Evolutionary conservation across 2,113 vertebrate genomes (phyloP).

Genomic region (Aspiorhynchus laticeps): DNA sequence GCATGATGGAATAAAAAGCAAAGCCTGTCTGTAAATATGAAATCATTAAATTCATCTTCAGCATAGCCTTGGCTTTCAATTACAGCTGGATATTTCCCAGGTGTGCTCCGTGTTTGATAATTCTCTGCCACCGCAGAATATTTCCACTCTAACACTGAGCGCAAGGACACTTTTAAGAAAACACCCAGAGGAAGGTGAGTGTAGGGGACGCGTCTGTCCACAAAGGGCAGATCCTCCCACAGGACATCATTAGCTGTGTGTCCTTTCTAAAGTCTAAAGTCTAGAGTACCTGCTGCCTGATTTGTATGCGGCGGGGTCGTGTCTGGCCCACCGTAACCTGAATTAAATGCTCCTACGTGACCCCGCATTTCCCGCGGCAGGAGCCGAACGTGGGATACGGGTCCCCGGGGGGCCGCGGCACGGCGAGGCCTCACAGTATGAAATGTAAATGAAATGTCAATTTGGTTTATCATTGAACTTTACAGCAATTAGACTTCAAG

Average conservation of each 20-base stretch:
- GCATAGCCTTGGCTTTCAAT: constrained; percentile 15
- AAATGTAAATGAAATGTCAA: constrained; percentile 52
- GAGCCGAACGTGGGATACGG: constrained; percentile 4
- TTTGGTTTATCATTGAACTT: constrained; percentile 42
- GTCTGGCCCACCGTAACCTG: not conserved
- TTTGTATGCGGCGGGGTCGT: constrained; percentile 28
- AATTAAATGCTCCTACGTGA: constrained; percentile 45
- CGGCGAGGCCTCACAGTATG: not conserved
- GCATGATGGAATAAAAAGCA: not conserved
- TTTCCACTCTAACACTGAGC: not conserved
- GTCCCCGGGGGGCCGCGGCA: not conserved
- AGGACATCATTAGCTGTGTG: constrained; percentile 42
- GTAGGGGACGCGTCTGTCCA: not conserved
- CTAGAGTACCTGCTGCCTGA: not conserved
- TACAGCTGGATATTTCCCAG: not conserved
- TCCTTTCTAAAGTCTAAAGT: constrained; percentile 25
- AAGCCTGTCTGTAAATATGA: constrained; percentile 4
- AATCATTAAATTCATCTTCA: not conserved
- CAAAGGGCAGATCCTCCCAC: constrained; percentile 44
- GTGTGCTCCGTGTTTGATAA: not conserved
- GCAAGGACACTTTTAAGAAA: not conserved
- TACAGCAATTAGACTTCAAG: constrained; percentile 25
- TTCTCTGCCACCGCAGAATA: not conserved
- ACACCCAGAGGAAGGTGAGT: not conserved
- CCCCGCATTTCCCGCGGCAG: constrained; percentile 24